Evolutionary conservation across 2,888 invertebrate species (phyloP).

Genomic region (Apotomis betuletana): DNA sequence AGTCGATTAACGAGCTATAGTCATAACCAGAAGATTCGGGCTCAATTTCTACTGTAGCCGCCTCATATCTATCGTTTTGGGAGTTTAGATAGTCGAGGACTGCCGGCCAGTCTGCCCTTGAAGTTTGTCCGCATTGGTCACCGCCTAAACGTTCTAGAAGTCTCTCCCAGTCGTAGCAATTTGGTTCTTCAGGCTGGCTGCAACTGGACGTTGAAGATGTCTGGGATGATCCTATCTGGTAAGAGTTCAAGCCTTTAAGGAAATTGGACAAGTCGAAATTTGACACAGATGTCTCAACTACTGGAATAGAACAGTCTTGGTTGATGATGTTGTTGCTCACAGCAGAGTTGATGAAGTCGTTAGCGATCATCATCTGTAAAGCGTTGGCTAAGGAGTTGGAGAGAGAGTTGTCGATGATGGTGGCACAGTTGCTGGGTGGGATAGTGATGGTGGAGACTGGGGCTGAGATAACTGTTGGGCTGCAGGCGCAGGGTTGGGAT

Average conservation of each 20-base stretch:
- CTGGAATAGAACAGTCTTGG: conserved; percentile 39
- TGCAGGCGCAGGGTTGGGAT: background rate
- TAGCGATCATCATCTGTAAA: conserved; percentile 64
- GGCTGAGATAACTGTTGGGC: conserved; percentile 32
- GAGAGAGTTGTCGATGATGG: conserved; percentile 63
- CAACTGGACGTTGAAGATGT: background rate
- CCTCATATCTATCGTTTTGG: background rate
- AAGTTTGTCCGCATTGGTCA: background rate
- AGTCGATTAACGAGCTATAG: background rate
- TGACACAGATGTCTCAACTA: conserved; percentile 40
- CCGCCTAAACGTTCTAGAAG: background rate
- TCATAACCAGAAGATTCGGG: background rate
- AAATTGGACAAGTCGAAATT: background rate
- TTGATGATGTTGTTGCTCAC: conserved; percentile 28
- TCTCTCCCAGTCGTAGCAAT: background rate
- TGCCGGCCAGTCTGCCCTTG: background rate
- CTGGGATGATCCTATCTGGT: background rate
- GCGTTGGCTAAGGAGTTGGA: conserved; percentile 66
- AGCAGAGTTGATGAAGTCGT: conserved; percentile 59
- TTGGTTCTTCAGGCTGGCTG: background rate
- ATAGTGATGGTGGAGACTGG: conserved; percentile 40
- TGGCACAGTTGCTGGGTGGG: conserved; percentile 46
- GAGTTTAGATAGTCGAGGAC: background rate
- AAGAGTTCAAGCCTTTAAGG: conserved; percentile 7
- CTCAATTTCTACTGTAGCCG: background rate